Conservation (phyloP, 2,797 vertebrate genomes). For the Spinus olivaceus region DNA sequence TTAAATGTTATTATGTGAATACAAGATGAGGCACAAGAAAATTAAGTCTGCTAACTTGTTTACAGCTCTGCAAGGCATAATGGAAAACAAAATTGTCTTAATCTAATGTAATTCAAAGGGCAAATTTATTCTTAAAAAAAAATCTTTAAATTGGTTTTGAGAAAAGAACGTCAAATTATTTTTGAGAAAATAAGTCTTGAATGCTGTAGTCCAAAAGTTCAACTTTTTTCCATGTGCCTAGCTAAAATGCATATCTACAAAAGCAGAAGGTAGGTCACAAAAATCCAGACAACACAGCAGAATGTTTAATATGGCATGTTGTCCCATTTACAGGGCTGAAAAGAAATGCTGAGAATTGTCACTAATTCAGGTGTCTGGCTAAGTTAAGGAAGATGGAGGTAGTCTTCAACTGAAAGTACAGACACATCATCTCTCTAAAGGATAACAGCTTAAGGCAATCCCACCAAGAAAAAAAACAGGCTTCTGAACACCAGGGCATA, state of each 20-base stretch:
- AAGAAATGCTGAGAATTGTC: background rate
- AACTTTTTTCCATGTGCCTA: background rate
- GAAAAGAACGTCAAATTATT: background rate
- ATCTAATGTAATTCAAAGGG: background rate
- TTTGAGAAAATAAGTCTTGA: background rate
- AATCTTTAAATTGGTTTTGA: background rate
- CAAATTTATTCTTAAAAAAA: background rate
- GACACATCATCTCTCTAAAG: background rate
- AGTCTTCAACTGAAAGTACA: background rate
- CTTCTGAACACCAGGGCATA: background rate
- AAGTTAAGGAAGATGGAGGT: background rate
- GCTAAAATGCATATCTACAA: background rate
- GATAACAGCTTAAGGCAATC: background rate
- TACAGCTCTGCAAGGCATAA: background rate
- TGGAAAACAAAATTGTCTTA: background rate
- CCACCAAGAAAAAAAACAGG: background rate
- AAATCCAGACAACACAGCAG: background rate
- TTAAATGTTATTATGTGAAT: background rate
- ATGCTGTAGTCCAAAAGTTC: background rate
- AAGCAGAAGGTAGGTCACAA: background rate
- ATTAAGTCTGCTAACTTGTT: background rate
- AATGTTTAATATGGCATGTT: background rate
- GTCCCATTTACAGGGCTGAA: background rate
- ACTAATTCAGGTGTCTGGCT: background rate
- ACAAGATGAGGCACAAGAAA: background rate